A percentile compares a stretch with the other conserved stretches of the same genome.
Evolutionary conservation across 2,113 vertebrate species (phyloP).

Genomic region (Hylia prasina): DNA sequence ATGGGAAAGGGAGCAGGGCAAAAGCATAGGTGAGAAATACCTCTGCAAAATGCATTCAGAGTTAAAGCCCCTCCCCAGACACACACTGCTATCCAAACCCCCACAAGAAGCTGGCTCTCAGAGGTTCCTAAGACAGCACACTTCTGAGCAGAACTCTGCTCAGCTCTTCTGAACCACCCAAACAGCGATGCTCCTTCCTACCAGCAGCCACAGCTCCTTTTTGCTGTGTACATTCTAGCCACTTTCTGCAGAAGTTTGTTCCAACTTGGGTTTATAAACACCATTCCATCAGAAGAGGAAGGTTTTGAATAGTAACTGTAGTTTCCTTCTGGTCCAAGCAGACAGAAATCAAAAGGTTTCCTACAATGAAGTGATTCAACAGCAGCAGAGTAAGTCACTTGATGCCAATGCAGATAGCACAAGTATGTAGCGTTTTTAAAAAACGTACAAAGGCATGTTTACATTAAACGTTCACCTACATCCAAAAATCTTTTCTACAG

Average conservation of each 20-base stretch:
- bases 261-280: not conserved
- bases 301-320: not conserved
- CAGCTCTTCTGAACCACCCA: not conserved
- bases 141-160: not conserved
- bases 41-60: not conserved
- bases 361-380: not conserved
- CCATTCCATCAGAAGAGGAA: not conserved
- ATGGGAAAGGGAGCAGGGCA: not conserved
- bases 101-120: not conserved
- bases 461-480: not conserved
- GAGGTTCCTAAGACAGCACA: not conserved
- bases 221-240: not conserved
- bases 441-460: not conserved
- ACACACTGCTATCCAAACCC: not conserved
- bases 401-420: not conserved
- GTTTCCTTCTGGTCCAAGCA: not conserved
- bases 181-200: not conserved
- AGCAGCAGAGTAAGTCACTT: not conserved
- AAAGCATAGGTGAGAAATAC: not conserved
- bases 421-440: not conserved
- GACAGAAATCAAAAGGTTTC: not conserved
- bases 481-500: not conserved
- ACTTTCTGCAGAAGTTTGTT: not conserved
- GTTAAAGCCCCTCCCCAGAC: not conserved
- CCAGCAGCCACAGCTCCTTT: not conserved